Evolutionary conservation across 2,888 invertebrate species (phyloP), one percentile per base, ranked within the genome.

Genomic region (Mellilla xanthometata): DNA sequence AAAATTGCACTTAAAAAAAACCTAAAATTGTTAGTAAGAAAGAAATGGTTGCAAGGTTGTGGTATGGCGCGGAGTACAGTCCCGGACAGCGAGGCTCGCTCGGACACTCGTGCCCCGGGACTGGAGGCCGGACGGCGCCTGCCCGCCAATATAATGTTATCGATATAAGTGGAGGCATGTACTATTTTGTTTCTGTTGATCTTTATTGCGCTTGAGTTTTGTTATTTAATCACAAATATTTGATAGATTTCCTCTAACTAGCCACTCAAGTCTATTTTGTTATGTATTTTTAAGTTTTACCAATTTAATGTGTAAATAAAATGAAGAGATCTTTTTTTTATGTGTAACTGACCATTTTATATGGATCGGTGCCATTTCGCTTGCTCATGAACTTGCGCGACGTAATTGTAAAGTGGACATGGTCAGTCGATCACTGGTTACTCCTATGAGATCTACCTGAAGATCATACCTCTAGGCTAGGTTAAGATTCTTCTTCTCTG

Each of bases 221-320:
- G 81, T 81, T 84, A 75, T 73, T 64, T 76, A 79, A 82, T 83
- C 81, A 81, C 77, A 80, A 76, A 78, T 72, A 77, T 72, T 77
- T 74, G 73, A 66, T 81, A 81, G 72, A 72, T 75, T 74, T 75
- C 76, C 74, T 76, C 74, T 81, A 76, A 81, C 76, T 81, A 81
- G 73, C 79, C 73, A 77, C 78, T 78, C 76, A 72, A 76, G 71
- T 80, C 75, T 85, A 81, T 79, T 78, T 88, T 89, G 88, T 89
- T 88, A 88, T 80, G 76, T 88, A 87, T 81, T 87, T 87, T 82
- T 87, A 87, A 87, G 87, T 82, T 82, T 76, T 81, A 86, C 76
- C 79, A 75, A 76, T 78, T 71, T 72, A 68, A 74, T 63, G 73
- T 85, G 80, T 83, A 83, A 76, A 84, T 84, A 84, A 76, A 72